Evolutionary conservation across 2,888 invertebrate species (phyloP).

Genomic region (Nemotelus nigrinus): DNA sequence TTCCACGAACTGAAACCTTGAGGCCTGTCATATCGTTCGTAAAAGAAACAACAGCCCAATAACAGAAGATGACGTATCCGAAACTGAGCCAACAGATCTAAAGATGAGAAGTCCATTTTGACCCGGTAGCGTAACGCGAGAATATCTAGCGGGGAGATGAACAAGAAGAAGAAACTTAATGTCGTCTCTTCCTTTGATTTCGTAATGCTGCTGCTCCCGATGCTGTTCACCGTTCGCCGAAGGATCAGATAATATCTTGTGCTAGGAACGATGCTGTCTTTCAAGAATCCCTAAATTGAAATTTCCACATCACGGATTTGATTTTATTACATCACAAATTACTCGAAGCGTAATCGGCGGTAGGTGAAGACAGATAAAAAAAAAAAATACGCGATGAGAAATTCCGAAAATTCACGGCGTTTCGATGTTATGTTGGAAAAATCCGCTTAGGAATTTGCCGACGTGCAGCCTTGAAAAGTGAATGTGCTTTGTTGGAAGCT

Average conservation of each 20-base stretch:
- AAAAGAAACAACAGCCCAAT: background rate
- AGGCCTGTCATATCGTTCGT: conserved; percentile 1
- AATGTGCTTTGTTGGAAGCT: too few species aligned
- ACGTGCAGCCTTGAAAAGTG: background rate
- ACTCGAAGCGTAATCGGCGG: conserved; percentile 44
- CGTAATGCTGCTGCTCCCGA: background rate
- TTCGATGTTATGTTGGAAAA: background rate
- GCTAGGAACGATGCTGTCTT: background rate
- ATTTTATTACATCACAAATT: conserved; percentile 51
- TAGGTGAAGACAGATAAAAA: conserved; percentile 47
- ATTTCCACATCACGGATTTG: conserved; percentile 51
- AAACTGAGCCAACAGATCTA: too few species aligned
- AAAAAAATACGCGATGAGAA: conserved; percentile 47
- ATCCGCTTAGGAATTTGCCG: conserved; percentile 2
- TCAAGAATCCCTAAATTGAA: conserved; percentile 48
- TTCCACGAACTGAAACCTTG: background rate
- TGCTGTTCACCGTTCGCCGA: background rate
- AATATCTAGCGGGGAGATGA: too few species aligned
- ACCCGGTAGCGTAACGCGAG: too few species aligned
- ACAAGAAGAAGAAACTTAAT: background rate
- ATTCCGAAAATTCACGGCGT: conserved; percentile 32
- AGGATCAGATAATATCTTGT: conserved; percentile 22
- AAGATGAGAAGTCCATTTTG: too few species aligned
- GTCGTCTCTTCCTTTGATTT: background rate
- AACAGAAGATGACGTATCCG: too few species aligned